phyloP scores from a whole-genome alignment of 2,797 vertebrate genomes.

The Danio aesculapii region DNA sequence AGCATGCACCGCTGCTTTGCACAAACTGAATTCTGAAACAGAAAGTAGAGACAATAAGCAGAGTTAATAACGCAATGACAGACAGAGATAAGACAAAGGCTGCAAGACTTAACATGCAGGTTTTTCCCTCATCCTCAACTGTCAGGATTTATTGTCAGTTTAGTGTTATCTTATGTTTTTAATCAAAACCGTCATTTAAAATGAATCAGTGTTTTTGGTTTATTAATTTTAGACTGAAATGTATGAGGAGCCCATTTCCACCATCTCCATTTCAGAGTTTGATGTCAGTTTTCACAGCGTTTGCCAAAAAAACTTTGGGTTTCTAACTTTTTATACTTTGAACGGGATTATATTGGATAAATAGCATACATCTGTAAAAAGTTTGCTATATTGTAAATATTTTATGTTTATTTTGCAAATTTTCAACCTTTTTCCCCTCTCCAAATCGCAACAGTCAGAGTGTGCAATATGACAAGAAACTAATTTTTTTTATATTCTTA shows the following conservation, averaged over 20 bases:
- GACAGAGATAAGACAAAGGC: not conserved
- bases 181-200: not conserved
- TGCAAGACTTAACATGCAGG: not conserved
- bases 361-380: too few relatives aligned
- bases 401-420: too few relatives aligned
- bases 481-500: too few relatives aligned
- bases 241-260: not conserved
- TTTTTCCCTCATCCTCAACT: not conserved
- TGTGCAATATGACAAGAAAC: too few relatives aligned
- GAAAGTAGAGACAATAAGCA: constrained; percentile 26
- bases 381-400: too few relatives aligned
- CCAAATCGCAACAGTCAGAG: too few relatives aligned
- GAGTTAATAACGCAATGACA: not conserved
- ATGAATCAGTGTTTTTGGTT: not conserved
- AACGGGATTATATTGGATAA: too few relatives aligned
- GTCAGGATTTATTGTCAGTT: not conserved
- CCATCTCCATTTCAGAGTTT: too few relatives aligned
- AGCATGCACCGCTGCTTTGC: constrained; percentile 86
- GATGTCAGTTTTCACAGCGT: too few relatives aligned
- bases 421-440: too few relatives aligned
- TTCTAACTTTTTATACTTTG: too few relatives aligned
- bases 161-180: not conserved
- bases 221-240: not conserved
- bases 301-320: too few relatives aligned
- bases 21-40: constrained; percentile 87